A percentile compares a stretch with the other conserved stretches of the same genome.
Conservation (phyloP, 2,113 vertebrate species). For the Petaurus breviceps region DNA sequence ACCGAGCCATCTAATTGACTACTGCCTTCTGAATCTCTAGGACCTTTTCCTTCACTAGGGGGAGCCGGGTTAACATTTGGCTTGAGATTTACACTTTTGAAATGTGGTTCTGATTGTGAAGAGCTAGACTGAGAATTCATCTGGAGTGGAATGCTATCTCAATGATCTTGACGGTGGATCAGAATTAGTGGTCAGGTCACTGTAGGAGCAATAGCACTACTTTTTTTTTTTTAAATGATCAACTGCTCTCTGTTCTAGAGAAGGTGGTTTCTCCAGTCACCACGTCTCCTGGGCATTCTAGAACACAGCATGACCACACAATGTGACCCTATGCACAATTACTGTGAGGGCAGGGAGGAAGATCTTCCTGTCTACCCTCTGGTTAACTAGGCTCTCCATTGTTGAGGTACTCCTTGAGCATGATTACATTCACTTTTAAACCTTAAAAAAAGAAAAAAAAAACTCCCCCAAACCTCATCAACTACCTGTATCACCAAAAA, state of each 20-base stretch:
- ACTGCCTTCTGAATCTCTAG: not conserved
- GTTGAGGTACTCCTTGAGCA: not conserved
- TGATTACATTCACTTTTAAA: not conserved
- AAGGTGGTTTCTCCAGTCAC: conserved; percentile 34
- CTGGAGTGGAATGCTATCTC: not conserved
- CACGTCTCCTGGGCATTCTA: conserved; percentile 51
- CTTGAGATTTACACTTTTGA: not conserved
- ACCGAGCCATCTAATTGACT: not conserved
- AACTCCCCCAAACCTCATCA: not conserved
- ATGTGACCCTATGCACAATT: conserved; percentile 30
- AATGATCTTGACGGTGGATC: not conserved
- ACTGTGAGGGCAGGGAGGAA: not conserved
- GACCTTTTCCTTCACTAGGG: not conserved
- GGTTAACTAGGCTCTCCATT: conserved; percentile 20
- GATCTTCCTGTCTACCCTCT: not conserved
- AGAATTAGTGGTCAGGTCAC: not conserved
- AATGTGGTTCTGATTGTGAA: not conserved
- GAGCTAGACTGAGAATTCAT: not conserved
- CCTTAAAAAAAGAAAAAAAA: too few relatives aligned
- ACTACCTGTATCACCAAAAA: conserved; percentile 28
- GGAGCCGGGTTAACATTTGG: not conserved
- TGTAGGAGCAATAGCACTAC: not conserved
- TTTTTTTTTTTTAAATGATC: not conserved
- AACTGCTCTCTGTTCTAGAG: not conserved
- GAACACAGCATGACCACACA: conserved; percentile 57